Evolutionary conservation across 2,797 vertebrate genomes (phyloP), one percentile per base, ranked within the genome.

Genomic region (Chaenodraco wilsoni): DNA sequence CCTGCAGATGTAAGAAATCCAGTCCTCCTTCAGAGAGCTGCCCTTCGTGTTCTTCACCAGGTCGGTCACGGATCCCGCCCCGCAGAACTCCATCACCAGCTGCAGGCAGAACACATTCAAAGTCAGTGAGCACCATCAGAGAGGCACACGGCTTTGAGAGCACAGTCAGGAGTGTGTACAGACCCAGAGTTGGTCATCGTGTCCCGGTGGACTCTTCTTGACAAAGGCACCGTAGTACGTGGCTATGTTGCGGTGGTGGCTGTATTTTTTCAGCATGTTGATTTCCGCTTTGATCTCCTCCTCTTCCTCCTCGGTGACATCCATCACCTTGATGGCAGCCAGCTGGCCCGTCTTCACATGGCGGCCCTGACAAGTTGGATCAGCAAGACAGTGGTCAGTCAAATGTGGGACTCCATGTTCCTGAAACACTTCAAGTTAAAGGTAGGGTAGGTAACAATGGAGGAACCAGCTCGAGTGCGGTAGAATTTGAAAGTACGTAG

Each of bases 71-170:
- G 97, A 98, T 10, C 97, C 97, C 0, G 97, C 97, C 0, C 97
- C 97, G 33, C 97, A 98, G 78, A 98, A 98, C 94, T 98, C 97
- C 97, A 98, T 98, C 83, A 98, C 97, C 91, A 98, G 94, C 97
- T 97, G 15, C 40, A 76, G 5, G 46, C 63, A 87, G 59, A 27
- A 87, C n/a, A 83, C 66, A 79, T n/a, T 74, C 17, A 67, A n/a
- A 33, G 31, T 65, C n/a, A 63, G 68, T 67, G 8, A 55, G 67
- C 5, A 44, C n/a, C 60, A 51, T 69, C 23, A 80, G 51, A 8
- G 11, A 68, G 15, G 11, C 37, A 16, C 3, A 8, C 44, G 27
- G 7, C 21, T 13, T 37, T 5, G 41, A 58, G 64, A 60, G 51
- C 2, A 70, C 17, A 73, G 37, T 46, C 1, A 33, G 54, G 19